Evolutionary conservation across 2,888 invertebrate species (phyloP).

Genomic region (Pandemis corylana): DNA sequence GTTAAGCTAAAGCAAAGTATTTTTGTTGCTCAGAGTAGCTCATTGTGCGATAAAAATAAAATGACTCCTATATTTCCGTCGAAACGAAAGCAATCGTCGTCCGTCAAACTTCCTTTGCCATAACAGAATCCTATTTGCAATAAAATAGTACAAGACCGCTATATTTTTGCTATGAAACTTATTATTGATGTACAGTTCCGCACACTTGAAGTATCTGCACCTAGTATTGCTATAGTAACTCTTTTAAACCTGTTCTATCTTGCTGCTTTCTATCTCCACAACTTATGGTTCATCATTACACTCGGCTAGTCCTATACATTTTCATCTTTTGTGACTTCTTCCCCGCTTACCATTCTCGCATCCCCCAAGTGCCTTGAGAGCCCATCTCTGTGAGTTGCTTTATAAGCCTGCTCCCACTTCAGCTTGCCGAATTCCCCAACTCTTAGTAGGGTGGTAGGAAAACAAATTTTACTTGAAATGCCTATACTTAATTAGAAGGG

Average conservation of each 20-base stretch:
- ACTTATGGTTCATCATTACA: neutral
- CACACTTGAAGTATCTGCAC: neutral
- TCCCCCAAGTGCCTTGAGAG: no score
- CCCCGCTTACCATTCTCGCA: no score
- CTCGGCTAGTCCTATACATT: no score
- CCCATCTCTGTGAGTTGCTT: no score
- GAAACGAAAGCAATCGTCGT: constrained; percentile 12
- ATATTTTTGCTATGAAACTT: constrained; percentile 33
- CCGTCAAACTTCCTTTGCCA: constrained; percentile 26
- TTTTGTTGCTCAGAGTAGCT: neutral
- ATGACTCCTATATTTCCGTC: neutral
- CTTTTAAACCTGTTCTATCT: neutral
- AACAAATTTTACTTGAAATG: no score
- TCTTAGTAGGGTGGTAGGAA: no score
- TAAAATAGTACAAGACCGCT: constrained; percentile 29
- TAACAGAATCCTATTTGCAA: constrained; percentile 32
- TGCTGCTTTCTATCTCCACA: neutral
- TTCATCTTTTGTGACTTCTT: no score
- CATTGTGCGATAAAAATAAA: constrained; percentile 3
- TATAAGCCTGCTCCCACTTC: no score
- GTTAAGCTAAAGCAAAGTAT: neutral
- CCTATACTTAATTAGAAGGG: neutral
- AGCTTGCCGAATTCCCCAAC: no score
- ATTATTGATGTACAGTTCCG: constrained; percentile 13
- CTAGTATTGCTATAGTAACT: neutral